These are phyloP conservation scores for Melipona quadrifasciata DNA, from an alignment of 1,140 invertebrate genomes.

Conservation along the genomic window DNA sequence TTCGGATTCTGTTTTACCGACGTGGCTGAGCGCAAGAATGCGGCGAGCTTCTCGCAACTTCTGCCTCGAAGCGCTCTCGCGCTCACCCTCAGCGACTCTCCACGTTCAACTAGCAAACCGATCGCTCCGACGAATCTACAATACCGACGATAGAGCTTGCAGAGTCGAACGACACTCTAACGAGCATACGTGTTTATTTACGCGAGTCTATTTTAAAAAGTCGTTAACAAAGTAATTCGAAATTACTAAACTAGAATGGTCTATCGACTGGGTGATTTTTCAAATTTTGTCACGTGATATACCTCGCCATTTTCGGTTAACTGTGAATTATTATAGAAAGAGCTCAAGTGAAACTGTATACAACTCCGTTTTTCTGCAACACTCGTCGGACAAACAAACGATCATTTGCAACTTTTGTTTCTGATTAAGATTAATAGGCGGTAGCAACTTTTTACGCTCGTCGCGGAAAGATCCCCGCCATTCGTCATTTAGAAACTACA, in stretches of 20 bases:
- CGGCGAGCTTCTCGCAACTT: conserved; percentile 49
- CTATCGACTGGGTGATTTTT: too few species aligned
- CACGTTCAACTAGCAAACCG: conserved; percentile 19
- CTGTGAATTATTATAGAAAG: background rate
- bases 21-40: background rate
- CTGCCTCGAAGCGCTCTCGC: conserved; percentile 40
- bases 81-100: background rate
- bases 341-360: background rate
- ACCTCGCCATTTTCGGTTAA: background rate
- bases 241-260: too few species aligned
- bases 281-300: background rate
- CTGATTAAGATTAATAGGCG: background rate
- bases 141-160: conserved; percentile 28
- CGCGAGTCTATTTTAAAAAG: too few species aligned
- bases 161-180: background rate
- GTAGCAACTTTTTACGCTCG: background rate
- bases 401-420: background rate
- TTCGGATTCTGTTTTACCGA: conserved; percentile 47
- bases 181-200: background rate
- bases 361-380: background rate
- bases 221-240: too few species aligned
- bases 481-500: background rate
- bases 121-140: background rate
- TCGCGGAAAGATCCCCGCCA: background rate
- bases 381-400: background rate